phyloP scores from a whole-genome alignment of 2,888 invertebrate genomes.

The Augochlorella aurata region DNA sequence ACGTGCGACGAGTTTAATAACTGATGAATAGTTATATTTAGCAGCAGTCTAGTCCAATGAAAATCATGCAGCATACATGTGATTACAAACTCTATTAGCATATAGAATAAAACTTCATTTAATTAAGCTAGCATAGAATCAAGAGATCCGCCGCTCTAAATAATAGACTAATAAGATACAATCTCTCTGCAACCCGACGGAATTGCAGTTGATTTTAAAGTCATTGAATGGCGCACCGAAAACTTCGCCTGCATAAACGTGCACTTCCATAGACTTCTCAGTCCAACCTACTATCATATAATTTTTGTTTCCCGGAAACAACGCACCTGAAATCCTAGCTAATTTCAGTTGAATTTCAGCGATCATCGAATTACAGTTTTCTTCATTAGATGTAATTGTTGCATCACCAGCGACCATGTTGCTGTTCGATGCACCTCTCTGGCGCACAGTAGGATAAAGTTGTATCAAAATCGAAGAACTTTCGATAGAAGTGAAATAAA shows the following conservation, averaged over 20 bases:
- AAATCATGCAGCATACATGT: not conserved
- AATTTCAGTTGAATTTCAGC: not conserved
- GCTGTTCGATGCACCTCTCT: not conserved
- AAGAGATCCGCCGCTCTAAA: not conserved
- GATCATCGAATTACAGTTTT: conserved; percentile 14
- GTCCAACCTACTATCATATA: not conserved
- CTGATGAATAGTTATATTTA: too few relatives aligned
- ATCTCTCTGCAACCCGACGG: not conserved
- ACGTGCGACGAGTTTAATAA: too few relatives aligned
- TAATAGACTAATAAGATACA: not conserved
- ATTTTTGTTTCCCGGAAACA: not conserved
- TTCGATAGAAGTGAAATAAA: too few relatives aligned
- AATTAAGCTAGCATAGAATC: not conserved
- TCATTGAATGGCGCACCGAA: not conserved
- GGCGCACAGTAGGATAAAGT: too few relatives aligned
- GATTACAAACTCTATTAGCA: not conserved
- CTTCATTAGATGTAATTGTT: conserved; percentile 13
- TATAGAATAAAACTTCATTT: not conserved
- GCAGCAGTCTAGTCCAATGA: not conserved
- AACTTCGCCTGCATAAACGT: not conserved
- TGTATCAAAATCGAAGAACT: too few relatives aligned
- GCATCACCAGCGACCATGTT: not conserved
- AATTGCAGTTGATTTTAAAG: not conserved
- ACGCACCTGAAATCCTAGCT: not conserved
- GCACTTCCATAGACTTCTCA: not conserved